phyloP scores from a whole-genome alignment of 2,113 vertebrate species.

The Microcebus griseorufus region DNA sequence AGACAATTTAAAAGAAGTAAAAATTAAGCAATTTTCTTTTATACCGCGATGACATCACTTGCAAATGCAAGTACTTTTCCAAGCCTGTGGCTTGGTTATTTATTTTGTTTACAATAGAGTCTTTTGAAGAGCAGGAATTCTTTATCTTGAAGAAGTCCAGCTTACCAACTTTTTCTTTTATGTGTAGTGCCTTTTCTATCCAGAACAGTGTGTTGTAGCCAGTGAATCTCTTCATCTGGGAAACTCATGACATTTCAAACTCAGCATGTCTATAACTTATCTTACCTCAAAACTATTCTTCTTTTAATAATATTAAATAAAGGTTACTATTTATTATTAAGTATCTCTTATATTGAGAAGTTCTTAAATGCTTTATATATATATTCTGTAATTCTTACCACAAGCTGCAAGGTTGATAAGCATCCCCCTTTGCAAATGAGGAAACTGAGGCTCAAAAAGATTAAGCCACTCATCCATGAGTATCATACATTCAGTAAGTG shows the following conservation, averaged over 20 bases:
- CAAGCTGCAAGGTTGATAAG: not conserved
- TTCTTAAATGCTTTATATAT: not conserved
- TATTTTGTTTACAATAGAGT: not conserved
- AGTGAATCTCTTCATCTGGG: not conserved
- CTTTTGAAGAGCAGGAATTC: not conserved
- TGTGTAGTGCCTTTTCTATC: not conserved
- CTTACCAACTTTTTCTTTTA: not conserved
- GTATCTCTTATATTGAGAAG: not conserved
- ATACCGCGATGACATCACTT: not conserved
- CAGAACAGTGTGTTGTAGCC: not conserved
- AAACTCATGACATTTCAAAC: not conserved
- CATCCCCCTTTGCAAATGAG: not conserved
- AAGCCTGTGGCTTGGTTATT: not conserved
- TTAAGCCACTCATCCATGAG: not conserved
- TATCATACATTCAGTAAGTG: not conserved
- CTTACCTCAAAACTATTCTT: not conserved
- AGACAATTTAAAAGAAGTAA: not conserved
- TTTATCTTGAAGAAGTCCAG: not conserved
- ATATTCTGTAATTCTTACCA: not conserved
- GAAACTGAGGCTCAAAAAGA: not conserved
- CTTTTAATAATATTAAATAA: not conserved
- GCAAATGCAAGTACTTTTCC: not conserved
- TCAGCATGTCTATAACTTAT: not conserved
- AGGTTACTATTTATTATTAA: not conserved
- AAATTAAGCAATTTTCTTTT: not conserved